Conservation (phyloP, 2,888 invertebrate species). For the Hemicrepidius hirtus region DNA sequence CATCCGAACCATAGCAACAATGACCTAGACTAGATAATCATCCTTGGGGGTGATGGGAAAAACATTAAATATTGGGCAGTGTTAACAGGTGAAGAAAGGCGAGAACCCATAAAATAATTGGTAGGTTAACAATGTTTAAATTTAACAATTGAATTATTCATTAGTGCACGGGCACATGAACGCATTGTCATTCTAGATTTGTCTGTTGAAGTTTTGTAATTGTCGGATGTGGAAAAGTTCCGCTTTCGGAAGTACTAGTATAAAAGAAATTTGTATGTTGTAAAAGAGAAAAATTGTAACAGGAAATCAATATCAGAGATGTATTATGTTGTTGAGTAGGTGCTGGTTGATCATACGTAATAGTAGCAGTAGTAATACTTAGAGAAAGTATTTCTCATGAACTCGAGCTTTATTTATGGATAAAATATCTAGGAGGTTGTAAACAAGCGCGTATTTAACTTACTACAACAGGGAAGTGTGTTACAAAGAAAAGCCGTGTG, state of each 20-base stretch:
- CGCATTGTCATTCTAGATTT: slow-evolving; percentile 5
- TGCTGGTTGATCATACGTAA: not conserved
- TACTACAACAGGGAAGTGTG: not conserved
- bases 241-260: slow-evolving; percentile 26
- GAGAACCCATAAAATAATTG: slow-evolving; percentile 1
- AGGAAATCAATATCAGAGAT: not conserved
- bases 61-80: not conserved
- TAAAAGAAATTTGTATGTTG: not conserved
- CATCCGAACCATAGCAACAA: not conserved
- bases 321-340: slow-evolving; percentile 9
- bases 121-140: not conserved
- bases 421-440: slow-evolving; percentile 3
- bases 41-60: not conserved
- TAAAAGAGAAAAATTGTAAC: not conserved
- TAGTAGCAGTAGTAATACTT: not conserved
- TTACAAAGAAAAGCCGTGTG: not conserved
- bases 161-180: not conserved
- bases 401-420: not conserved
- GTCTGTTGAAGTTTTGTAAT: not conserved
- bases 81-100: not conserved
- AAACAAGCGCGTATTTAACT: not conserved
- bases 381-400: slow-evolving; percentile 14
- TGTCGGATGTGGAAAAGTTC: not conserved
- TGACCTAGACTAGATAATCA: slow-evolving; percentile 9
- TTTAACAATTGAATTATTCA: slow-evolving; percentile 8